A percentile compares a stretch with the other conserved stretches of the same genome.
phyloP scores from a whole-genome alignment of 2,888 invertebrate genomes.

The Tachina fera region DNA sequence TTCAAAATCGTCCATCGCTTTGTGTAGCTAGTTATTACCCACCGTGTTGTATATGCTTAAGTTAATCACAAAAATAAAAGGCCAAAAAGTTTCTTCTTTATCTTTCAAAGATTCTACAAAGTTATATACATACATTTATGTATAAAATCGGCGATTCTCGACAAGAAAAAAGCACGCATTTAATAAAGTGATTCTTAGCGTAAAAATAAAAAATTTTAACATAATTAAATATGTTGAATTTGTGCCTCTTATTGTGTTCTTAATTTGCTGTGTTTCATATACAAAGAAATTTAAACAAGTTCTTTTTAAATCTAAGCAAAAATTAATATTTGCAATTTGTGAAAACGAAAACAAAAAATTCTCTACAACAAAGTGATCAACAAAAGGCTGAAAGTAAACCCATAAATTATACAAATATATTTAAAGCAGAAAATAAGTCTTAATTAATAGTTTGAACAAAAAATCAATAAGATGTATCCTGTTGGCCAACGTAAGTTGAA shows the following conservation, averaged over 20 bases:
- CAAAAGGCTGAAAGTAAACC: slow-evolving; percentile 79
- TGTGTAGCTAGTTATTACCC: slow-evolving; percentile 63
- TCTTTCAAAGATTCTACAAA: slow-evolving; percentile 24
- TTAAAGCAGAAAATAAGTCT: slow-evolving; percentile 72
- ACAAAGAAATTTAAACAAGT: slow-evolving; percentile 64
- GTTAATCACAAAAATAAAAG: slow-evolving; percentile 49
- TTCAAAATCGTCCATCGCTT: slow-evolving; percentile 59
- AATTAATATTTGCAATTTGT: slow-evolving; percentile 75
- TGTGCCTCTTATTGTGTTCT: slow-evolving; percentile 81
- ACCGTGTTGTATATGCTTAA: slow-evolving; percentile 60
- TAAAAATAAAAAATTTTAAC: slow-evolving; percentile 58
- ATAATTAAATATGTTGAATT: slow-evolving; percentile 73
- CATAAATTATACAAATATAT: slow-evolving; percentile 73
- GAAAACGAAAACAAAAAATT: slow-evolving; percentile 77
- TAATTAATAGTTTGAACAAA: slow-evolving; percentile 65
- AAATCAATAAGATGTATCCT: slow-evolving; percentile 85
- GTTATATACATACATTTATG: not conserved
- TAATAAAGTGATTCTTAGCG: slow-evolving; percentile 68
- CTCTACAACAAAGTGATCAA: slow-evolving; percentile 80
- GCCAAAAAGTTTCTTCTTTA: slow-evolving; percentile 61
- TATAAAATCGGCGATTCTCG: slow-evolving; percentile 54
- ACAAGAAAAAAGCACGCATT: slow-evolving; percentile 65
- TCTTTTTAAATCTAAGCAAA: slow-evolving; percentile 69
- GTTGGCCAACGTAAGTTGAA: slow-evolving; percentile 87
- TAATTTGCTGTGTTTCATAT: slow-evolving; percentile 75